Percentiles rank a stretch among this genome's conserved stretches.
These are phyloP conservation scores for Drosophila azteca DNA, from an alignment of 1,140 invertebrate genomes.

Conservation along the genomic window DNA sequence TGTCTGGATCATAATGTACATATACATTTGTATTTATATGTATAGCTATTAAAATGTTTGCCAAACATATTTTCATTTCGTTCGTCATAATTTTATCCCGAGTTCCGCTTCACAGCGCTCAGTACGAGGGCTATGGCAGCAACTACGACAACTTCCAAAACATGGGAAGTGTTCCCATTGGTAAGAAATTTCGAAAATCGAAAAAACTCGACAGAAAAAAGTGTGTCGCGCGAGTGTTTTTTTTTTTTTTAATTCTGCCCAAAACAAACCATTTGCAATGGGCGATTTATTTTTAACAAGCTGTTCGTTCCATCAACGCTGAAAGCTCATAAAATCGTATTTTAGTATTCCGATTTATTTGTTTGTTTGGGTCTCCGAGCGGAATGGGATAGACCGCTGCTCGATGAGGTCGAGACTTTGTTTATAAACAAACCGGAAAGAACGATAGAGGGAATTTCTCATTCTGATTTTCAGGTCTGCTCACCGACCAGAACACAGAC, in stretches of 20 bases:
- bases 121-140: constrained; percentile 38
- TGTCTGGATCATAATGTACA: constrained; percentile 13
- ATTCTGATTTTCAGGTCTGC: constrained; percentile 58
- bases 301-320: constrained; percentile 71
- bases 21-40: constrained; percentile 25
- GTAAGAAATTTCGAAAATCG: constrained; percentile 53
- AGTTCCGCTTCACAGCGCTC: constrained; percentile 22
- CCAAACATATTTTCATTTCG: constrained; percentile 5
- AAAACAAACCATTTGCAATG: constrained; percentile 47
- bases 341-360: constrained; percentile 69
- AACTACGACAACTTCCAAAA: constrained; percentile 48
- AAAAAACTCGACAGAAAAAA: constrained; percentile 19
- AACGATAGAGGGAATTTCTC: constrained; percentile 3
- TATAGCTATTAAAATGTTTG: constrained; percentile 39
- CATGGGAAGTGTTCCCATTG: constrained; percentile 58
- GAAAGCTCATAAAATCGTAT: constrained; percentile 72
- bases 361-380: constrained; percentile 59
- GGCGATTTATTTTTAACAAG: constrained; percentile 74
- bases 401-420: constrained; percentile 71
- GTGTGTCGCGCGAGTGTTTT: constrained; percentile 36
- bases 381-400: constrained; percentile 26
- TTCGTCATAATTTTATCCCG: constrained; percentile 21
- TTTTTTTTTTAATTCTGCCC: constrained; percentile 11
- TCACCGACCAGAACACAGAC: constrained; percentile 71
- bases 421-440: constrained; percentile 72